Evolutionary conservation across 2,797 vertebrate genomes (phyloP).

Genomic region (Sciurus vulgaris): DNA sequence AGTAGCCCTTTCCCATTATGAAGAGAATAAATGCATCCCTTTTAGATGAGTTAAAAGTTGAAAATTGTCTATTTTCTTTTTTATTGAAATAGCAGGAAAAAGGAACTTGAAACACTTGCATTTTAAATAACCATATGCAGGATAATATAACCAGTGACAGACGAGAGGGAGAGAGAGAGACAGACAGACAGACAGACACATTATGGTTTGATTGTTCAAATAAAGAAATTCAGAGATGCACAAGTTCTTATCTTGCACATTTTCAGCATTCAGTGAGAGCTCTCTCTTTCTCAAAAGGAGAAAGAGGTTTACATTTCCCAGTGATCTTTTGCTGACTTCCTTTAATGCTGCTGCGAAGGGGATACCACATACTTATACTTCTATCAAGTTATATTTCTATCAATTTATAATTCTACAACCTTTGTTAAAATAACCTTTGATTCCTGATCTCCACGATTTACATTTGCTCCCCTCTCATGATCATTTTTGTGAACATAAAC

Average conservation of each 20-base stretch:
- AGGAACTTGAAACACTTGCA: conserved; percentile 49
- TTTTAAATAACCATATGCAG: conserved; percentile 56
- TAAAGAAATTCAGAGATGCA: conserved; percentile 65
- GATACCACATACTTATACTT: too few relatives aligned
- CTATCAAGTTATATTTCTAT: too few relatives aligned
- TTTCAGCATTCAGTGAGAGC: not conserved
- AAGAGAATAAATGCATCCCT: not conserved
- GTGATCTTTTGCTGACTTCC: not conserved
- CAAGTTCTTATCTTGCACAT: conserved; percentile 52
- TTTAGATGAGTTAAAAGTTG: conserved; percentile 47
- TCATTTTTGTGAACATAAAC: not conserved
- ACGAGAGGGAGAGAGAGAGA: not conserved
- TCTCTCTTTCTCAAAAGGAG: not conserved
- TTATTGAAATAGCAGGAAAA: not conserved
- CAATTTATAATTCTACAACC: not conserved
- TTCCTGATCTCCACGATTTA: not conserved
- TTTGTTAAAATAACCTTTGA: not conserved
- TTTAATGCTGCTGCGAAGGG: not conserved
- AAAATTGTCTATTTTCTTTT: conserved; percentile 57
- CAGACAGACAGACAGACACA: not conserved
- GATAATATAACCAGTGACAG: not conserved
- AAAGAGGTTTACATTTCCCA: not conserved
- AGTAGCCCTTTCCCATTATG: not conserved
- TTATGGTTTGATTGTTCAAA: conserved; percentile 72
- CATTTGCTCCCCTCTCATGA: not conserved